Evolutionary conservation across 2,797 vertebrate species (phyloP), one percentile per base, ranked within the genome.

Genomic region (Rhyacichthys aspro): DNA sequence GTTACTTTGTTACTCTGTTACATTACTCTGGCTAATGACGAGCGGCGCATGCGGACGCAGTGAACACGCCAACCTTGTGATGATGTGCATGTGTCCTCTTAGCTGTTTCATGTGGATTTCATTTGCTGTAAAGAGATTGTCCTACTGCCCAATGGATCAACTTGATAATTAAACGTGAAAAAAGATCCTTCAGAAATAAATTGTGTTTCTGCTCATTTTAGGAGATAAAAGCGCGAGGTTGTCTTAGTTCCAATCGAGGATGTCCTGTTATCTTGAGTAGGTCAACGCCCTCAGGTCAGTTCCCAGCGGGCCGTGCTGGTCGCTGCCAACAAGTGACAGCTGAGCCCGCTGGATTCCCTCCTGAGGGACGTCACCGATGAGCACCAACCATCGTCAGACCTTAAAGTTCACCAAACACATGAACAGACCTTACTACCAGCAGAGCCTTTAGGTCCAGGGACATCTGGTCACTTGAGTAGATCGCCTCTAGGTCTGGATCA

Each of bases 151-250:
- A 48, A 28, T 37, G 57, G 78, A 82, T 38, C 32, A n/a, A 85
- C 64, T 79, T 85, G 66, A 80, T 76, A 67, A 92, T 86, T 89
- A 86, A 89, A 89, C 72, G 43, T 45, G 11, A 55, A 37, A 58
- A 72, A 58, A 62, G 1, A 18, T 60, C 18, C 43, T 67, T 23
- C 44, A 56, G 1, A 55, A 9, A 41, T 5, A 19, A 56, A 43
- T 39, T 70, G 14, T 53, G 59, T 18, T 28, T 11, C 48, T 70
- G 15, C 41, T 47, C 48, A 39, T 28, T 32, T 43, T 9, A 9
- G 37, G 2, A 14, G 37, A 19, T 42, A 55, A 23, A 39, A 17
- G 6, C 50, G 23, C 7, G 23, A 28, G 23, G 23, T 39, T 23
- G 11, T 28, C 50, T 41, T 39, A 39, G 11, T 38, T 28, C 23